A percentile compares a stretch with the other conserved stretches of the same genome.
These are phyloP conservation scores for Ciona savignyi DNA, from an alignment of 23 tunicate genomes.

Conservation along the genomic window DNA sequence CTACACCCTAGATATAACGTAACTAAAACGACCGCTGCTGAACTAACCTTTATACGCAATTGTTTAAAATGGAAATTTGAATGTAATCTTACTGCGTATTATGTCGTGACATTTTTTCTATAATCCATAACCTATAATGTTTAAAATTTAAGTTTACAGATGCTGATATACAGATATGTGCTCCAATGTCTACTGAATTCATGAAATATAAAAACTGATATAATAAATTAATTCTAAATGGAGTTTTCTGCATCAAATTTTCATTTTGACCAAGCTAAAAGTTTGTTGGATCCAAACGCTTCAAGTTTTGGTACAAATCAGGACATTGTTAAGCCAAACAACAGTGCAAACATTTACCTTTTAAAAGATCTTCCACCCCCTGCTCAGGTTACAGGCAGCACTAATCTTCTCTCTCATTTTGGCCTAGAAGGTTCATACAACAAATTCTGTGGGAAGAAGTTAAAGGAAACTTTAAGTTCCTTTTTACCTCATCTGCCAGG, in stretches of 20 bases:
- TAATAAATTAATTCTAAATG: too few species aligned
- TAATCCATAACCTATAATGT: too few species aligned
- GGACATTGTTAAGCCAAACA: slow-evolving; percentile 3
- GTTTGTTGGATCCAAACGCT: neutral
- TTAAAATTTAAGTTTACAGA: too few species aligned
- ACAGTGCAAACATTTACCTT: slow-evolving; percentile 25
- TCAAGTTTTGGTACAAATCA: slow-evolving; percentile 7
- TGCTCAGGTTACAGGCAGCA: slow-evolving; percentile 49
- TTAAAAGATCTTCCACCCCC: slow-evolving; percentile 61
- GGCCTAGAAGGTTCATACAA: slow-evolving; percentile 70
- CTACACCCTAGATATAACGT: too few species aligned
- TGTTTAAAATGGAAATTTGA: too few species aligned
- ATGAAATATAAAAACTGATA: too few species aligned
- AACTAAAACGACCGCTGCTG: too few species aligned
- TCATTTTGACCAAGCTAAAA: slow-evolving; percentile 3
- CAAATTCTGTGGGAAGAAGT: slow-evolving; percentile 75
- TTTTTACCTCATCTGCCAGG: slow-evolving; percentile 72
- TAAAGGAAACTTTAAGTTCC: slow-evolving; percentile 72
- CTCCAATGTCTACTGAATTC: too few species aligned
- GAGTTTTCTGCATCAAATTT: neutral
- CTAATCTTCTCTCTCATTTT: slow-evolving; percentile 62
- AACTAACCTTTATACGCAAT: too few species aligned
- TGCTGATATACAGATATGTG: too few species aligned
- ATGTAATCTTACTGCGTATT: too few species aligned
- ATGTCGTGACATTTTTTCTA: too few species aligned